These are phyloP conservation scores for Phyllotreta striolata DNA, from an alignment of 2,888 invertebrate species.

Conservation along the genomic window DNA sequence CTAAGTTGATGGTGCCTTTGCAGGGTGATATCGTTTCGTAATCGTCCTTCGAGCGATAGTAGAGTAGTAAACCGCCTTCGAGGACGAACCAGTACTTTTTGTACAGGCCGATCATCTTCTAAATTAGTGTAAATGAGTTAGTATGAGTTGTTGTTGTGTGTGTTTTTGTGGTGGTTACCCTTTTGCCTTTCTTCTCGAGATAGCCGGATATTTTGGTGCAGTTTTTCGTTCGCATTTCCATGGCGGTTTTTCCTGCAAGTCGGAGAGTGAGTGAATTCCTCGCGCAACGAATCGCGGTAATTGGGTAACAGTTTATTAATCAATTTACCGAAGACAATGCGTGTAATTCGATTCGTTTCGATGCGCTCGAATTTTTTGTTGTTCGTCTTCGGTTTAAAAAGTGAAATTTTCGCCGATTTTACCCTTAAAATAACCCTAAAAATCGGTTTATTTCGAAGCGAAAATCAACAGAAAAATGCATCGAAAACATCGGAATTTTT, in stretches of 20 bases:
- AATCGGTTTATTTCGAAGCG: too few species aligned
- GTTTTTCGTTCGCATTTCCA: conserved; percentile 18
- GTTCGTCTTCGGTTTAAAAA: neutral
- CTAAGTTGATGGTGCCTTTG: conserved; percentile 64
- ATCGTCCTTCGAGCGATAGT: conserved; percentile 64
- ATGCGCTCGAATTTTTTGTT: conserved; percentile 9
- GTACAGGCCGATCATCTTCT: conserved; percentile 63
- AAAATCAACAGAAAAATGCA: too few species aligned
- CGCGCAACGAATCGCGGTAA: conserved; percentile 22
- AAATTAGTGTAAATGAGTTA: conserved; percentile 37
- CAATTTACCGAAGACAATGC: conserved; percentile 15
- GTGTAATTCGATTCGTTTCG: conserved; percentile 22
- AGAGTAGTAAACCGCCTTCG: conserved; percentile 64
- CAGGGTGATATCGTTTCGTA: conserved; percentile 64
- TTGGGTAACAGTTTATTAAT: conserved; percentile 19
- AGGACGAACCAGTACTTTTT: conserved; percentile 66
- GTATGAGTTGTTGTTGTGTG: neutral
- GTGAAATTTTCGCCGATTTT: neutral
- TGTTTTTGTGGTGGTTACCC: conserved; percentile 55
- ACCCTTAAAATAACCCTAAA: too few species aligned
- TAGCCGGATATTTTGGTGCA: conserved; percentile 61
- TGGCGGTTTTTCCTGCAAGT: conserved; percentile 4
- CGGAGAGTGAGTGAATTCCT: conserved; percentile 14
- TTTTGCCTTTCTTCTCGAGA: conserved; percentile 63
- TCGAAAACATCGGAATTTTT: too few species aligned